phyloP scores from a whole-genome alignment of 2,888 invertebrate species.

The Leucophora obtusa region DNA sequence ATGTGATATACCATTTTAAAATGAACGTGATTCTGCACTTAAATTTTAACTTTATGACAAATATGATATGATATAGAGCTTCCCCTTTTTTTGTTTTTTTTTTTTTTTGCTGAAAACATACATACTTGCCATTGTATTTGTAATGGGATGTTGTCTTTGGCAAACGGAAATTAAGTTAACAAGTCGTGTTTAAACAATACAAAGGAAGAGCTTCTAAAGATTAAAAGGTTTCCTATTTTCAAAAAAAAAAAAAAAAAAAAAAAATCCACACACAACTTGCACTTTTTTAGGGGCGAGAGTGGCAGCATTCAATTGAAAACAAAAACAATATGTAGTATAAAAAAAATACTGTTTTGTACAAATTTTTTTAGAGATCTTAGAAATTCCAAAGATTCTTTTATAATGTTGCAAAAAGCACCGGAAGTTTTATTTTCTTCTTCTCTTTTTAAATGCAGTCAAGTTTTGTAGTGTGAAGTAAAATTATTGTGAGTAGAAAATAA shows the following conservation, averaged over 20 bases:
- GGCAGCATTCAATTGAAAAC: background rate
- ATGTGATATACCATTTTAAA: background rate
- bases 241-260: too few relatives aligned
- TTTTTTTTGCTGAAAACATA: background rate
- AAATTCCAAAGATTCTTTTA: constrained; percentile 58
- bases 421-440: constrained; percentile 51
- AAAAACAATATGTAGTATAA: background rate
- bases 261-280: background rate
- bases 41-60: constrained; percentile 60
- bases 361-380: constrained; percentile 29
- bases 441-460: constrained; percentile 33
- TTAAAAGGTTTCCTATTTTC: constrained; percentile 43
- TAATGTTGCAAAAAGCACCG: constrained; percentile 48
- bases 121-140: background rate
- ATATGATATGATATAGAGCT: constrained; percentile 2
- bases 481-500: constrained; percentile 19
- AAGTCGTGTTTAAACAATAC: constrained; percentile 64
- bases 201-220: constrained; percentile 63
- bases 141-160: background rate
- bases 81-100: background rate
- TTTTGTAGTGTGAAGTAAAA: constrained; percentile 12
- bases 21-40: constrained; percentile 62
- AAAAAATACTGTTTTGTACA: background rate
- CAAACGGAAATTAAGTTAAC: constrained; percentile 63
- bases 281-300: background rate